Conservation (phyloP, 2,113 vertebrate genomes). For the Neoarius graeffei region DNA sequence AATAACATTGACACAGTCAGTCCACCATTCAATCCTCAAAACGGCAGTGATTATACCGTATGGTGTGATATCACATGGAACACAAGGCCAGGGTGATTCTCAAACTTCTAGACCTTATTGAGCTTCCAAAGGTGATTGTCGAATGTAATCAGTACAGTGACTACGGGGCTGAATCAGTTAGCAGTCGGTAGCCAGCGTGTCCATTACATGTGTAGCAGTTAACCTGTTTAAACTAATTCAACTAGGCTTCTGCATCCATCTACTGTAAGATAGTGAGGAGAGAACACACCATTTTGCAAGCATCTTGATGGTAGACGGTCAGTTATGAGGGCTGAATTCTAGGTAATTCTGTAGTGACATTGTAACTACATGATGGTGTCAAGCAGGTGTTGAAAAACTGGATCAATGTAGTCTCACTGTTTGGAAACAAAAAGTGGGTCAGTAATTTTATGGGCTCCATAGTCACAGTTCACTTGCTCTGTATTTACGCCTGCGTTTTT, state of each 20-base stretch:
- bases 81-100: background rate
- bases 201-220: background rate
- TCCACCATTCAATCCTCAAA: background rate
- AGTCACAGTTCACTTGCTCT: background rate
- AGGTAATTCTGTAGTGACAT: background rate
- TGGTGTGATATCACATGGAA: background rate
- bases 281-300: background rate
- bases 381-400: background rate
- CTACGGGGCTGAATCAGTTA: background rate
- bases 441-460: background rate
- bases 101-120: background rate
- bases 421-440: background rate
- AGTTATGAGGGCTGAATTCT: background rate
- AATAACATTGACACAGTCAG: background rate
- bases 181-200: background rate
- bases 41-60: background rate
- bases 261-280: background rate
- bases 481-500: background rate
- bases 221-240: background rate
- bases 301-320: background rate
- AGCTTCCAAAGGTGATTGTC: background rate
- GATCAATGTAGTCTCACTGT: background rate
- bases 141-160: background rate
- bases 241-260: background rate
- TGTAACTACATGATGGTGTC: background rate